A percentile compares a stretch with the other conserved stretches of the same genome.
Conservation (phyloP, 2,113 vertebrate species). For the Atrichornis clamosus region DNA sequence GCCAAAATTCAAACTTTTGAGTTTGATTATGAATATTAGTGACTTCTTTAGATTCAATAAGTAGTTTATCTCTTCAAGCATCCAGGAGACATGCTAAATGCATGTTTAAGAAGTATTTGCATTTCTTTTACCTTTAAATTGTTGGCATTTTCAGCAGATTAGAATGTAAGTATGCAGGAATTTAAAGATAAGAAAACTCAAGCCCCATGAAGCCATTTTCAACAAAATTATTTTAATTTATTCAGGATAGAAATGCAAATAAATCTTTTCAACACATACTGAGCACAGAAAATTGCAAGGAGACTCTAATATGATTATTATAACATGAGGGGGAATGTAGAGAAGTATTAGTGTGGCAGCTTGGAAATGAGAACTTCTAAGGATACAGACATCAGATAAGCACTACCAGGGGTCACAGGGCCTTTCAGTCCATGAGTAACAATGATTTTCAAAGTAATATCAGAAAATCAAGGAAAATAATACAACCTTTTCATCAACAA, state of each 20-base stretch:
- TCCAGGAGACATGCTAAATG: not conserved
- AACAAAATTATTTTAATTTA: slow-evolving; percentile 67
- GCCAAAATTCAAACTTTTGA: not conserved
- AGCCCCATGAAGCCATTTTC: slow-evolving; percentile 27
- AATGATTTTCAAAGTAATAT: slow-evolving; percentile 21
- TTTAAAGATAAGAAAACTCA: slow-evolving; percentile 23
- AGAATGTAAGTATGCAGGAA: slow-evolving; percentile 28
- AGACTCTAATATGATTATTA: slow-evolving; percentile 54
- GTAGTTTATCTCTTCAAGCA: slow-evolving; percentile 6
- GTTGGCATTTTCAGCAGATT: slow-evolving; percentile 42
- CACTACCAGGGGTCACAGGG: not conserved
- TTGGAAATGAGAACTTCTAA: not conserved
- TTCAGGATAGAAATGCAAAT: slow-evolving; percentile 63
- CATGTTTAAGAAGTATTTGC: slow-evolving; percentile 9
- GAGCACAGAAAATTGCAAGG: slow-evolving; percentile 33
- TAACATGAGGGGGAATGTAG: not conserved
- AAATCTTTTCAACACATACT: slow-evolving; percentile 45
- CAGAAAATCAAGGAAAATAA: slow-evolving; percentile 17
- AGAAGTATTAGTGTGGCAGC: slow-evolving; percentile 8
- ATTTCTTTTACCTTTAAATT: slow-evolving; percentile 44
- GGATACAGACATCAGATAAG: not conserved
- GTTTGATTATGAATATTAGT: not conserved
- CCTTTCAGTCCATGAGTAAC: not conserved
- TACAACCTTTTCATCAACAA: not conserved
- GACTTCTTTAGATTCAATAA: not conserved